Evolutionary conservation across 2,113 vertebrate species (phyloP).

Genomic region (Orcinus orca): DNA sequence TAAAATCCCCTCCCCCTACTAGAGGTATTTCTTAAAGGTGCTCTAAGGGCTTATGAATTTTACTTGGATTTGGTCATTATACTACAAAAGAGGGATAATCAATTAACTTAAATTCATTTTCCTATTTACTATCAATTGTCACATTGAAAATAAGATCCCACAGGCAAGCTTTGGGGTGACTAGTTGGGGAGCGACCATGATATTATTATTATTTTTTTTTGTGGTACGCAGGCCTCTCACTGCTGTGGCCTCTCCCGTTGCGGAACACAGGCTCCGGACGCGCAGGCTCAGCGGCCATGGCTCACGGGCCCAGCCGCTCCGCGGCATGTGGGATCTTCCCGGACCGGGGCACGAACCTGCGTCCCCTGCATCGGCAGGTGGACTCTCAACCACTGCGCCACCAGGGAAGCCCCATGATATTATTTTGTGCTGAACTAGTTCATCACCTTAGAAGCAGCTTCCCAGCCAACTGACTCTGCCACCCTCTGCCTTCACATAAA

Average conservation of each 20-base stretch:
- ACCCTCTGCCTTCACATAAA: background rate
- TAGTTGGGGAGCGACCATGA: background rate
- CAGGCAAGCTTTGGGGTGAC: background rate
- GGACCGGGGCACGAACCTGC: too few relatives aligned
- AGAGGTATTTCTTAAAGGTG: background rate
- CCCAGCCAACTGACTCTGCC: background rate
- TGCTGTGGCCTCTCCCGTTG: too few relatives aligned
- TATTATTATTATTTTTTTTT: background rate
- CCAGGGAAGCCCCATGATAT: background rate
- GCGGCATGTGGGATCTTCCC: too few relatives aligned
- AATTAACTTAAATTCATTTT: background rate
- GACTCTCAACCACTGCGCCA: too few relatives aligned
- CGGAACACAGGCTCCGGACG: too few relatives aligned
- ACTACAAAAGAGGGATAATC: background rate
- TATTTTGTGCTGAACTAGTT: background rate
- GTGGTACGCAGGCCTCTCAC: too few relatives aligned
- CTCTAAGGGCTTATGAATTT: slow-evolving; percentile 9
- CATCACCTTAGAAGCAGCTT: background rate
- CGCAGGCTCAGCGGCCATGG: too few relatives aligned
- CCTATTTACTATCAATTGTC: background rate
- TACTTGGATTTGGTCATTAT: background rate
- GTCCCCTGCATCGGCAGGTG: too few relatives aligned
- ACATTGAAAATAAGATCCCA: background rate
- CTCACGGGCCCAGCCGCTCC: too few relatives aligned
- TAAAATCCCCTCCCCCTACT: background rate